phyloP scores from a whole-genome alignment of 2,888 invertebrate genomes.

The Elmis aenea region DNA sequence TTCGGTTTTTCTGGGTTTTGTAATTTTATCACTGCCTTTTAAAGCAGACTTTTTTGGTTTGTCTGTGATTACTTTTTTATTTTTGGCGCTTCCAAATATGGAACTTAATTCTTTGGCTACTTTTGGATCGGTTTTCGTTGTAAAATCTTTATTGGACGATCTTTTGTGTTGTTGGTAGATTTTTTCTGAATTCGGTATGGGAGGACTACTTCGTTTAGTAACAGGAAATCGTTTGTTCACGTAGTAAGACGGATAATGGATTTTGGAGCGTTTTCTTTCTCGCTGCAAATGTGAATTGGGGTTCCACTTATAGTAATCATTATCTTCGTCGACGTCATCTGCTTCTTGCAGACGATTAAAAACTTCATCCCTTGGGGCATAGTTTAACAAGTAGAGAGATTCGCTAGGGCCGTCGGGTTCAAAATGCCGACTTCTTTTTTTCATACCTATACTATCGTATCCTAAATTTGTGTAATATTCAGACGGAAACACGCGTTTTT shows the following conservation, averaged over 20 bases:
- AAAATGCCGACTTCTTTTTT: conserved; percentile 33
- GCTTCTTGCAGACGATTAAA: conserved; percentile 24
- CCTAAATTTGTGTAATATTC: conserved; percentile 37
- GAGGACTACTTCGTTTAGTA: conserved; percentile 57
- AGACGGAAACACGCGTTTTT: conserved; percentile 23
- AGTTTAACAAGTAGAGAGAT: conserved; percentile 22
- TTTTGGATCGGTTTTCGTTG: conserved; percentile 61
- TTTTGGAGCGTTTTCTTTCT: conserved; percentile 23
- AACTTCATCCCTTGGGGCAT: conserved; percentile 25
- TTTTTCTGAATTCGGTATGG: conserved; percentile 16
- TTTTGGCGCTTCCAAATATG: conserved; percentile 54
- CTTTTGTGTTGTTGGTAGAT: conserved; percentile 33
- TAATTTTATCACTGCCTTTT: conserved; percentile 9
- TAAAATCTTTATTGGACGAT: conserved; percentile 27
- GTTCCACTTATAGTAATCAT: conserved; percentile 11
- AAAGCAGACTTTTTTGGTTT: conserved; percentile 13
- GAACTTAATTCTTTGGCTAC: conserved; percentile 64
- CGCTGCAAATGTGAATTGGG: conserved; percentile 17
- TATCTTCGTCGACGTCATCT: conserved; percentile 3
- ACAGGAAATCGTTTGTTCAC: conserved; percentile 59
- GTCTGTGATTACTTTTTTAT: conserved; percentile 20
- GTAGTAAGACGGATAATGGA: conserved; percentile 20
- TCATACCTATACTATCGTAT: conserved; percentile 36
- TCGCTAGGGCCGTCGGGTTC: conserved; percentile 23
- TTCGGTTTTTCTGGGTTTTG: conserved; percentile 16